These are phyloP conservation scores for Dryocosmus kuriphilus DNA, from an alignment of 2,888 invertebrate genomes.

Conservation along the genomic window DNA sequence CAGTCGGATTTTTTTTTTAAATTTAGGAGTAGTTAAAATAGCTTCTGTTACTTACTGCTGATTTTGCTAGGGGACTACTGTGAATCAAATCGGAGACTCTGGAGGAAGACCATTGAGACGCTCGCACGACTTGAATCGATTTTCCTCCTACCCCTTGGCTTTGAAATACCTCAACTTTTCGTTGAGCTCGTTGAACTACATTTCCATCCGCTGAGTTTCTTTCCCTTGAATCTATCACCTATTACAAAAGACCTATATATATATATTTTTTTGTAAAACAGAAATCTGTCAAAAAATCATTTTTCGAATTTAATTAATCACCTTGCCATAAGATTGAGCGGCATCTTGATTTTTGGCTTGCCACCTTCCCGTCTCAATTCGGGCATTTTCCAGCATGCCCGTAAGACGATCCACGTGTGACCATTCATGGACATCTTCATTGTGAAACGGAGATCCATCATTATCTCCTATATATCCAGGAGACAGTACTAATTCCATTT, in stretches of 20 bases:
- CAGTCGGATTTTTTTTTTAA: too few relatives aligned
- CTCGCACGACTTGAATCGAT: slow-evolving; percentile 65
- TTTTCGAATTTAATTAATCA: slow-evolving; percentile 55
- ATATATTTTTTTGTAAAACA: not conserved
- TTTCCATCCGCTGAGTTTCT: slow-evolving; percentile 79
- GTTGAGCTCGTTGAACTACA: slow-evolving; percentile 74
- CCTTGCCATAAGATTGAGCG: slow-evolving; percentile 80
- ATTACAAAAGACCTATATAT: slow-evolving; percentile 47
- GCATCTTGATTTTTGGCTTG: slow-evolving; percentile 77
- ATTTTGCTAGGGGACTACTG: slow-evolving; percentile 8
- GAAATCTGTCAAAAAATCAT: not conserved
- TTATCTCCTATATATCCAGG: slow-evolving; percentile 64
- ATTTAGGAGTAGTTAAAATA: not conserved
- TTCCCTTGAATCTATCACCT: slow-evolving; percentile 80
- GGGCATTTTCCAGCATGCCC: slow-evolving; percentile 79
- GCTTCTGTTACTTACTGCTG: slow-evolving; percentile 17
- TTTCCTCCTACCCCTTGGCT: slow-evolving; percentile 65
- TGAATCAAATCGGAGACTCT: slow-evolving; percentile 62
- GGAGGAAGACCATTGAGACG: slow-evolving; percentile 70
- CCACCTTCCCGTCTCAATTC: slow-evolving; percentile 80
- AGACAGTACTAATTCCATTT: slow-evolving; percentile 69
- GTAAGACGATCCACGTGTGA: slow-evolving; percentile 79
- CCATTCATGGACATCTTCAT: slow-evolving; percentile 81
- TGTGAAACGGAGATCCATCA: slow-evolving; percentile 77
- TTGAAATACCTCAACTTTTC: slow-evolving; percentile 69